Conservation (phyloP, 2,113 vertebrate genomes). For the Oreochromis spilurus region DNA sequence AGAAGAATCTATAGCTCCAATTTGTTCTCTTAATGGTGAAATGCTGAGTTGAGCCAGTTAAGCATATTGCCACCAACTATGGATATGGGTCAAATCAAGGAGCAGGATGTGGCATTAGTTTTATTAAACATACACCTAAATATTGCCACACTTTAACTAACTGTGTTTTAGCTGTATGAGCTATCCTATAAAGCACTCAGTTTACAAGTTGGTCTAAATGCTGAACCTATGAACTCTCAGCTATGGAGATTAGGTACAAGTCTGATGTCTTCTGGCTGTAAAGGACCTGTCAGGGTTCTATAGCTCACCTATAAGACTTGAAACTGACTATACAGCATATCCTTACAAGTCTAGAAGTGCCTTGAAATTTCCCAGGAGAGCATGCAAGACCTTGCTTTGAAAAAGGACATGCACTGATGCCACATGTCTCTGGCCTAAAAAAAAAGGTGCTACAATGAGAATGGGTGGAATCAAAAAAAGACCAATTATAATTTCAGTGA, state of each 20-base stretch:
- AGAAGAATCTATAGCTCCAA: not conserved
- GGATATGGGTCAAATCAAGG: not conserved
- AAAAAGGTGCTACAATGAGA: not conserved
- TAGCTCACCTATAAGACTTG: not conserved
- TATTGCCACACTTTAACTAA: not conserved
- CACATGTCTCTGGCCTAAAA: not conserved
- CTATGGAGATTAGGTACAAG: not conserved
- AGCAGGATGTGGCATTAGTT: not conserved
- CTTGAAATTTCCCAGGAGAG: not conserved
- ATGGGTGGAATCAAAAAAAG: not conserved
- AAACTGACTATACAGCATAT: not conserved
- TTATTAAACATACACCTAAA: not conserved
- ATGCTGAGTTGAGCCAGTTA: not conserved
- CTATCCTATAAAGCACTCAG: not conserved
- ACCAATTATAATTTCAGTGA: not conserved
- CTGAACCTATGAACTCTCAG: not conserved
- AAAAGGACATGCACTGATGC: not conserved
- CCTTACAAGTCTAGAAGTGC: not conserved
- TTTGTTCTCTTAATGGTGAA: not conserved
- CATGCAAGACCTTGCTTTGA: not conserved
- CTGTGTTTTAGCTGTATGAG: not conserved
- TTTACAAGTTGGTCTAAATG: not conserved
- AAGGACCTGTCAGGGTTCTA: not conserved
- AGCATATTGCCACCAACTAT: not conserved
- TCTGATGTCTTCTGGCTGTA: not conserved